A percentile compares a stretch with the other conserved stretches of the same genome.
These are phyloP conservation scores for Triplophysa yarkandensis DNA, from an alignment of 2,797 vertebrate genomes.

Conservation along the genomic window DNA sequence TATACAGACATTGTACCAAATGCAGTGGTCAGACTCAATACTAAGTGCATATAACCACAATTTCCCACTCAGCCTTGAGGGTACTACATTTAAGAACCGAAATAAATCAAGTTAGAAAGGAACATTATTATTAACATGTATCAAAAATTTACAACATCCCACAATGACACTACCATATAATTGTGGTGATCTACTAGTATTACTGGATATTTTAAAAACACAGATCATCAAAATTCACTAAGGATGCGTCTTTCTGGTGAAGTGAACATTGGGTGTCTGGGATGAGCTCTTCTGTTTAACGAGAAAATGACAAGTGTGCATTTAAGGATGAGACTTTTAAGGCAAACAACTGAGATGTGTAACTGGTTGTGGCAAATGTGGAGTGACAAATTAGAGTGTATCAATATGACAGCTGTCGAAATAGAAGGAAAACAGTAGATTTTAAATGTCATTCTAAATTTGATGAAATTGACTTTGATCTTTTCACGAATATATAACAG, in stretches of 20 bases:
- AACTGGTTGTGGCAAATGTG: background rate
- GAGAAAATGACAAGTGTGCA: background rate
- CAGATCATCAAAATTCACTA: constrained; percentile 3
- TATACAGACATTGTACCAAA: constrained; percentile 27
- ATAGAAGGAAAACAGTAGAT: background rate
- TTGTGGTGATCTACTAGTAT: constrained; percentile 14
- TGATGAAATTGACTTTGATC: background rate
- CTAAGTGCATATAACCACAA: constrained; percentile 31
- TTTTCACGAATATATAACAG: too few relatives aligned
- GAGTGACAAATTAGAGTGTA: background rate
- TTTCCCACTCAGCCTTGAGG: constrained; percentile 20
- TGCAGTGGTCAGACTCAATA: constrained; percentile 30
- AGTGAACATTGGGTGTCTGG: background rate
- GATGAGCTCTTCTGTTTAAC: background rate
- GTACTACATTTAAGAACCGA: constrained; percentile 25
- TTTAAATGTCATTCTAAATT: background rate
- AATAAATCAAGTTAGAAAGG: constrained; percentile 4
- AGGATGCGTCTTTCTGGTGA: constrained; percentile 28
- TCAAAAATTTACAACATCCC: background rate
- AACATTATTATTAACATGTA: background rate
- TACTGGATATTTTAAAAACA: constrained; percentile 4
- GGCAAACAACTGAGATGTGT: background rate
- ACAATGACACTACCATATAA: background rate
- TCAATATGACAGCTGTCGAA: constrained; percentile 4
- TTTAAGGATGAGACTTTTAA: background rate